Conservation (phyloP, 2,113 vertebrate species). For the Actinemys pallida region DNA sequence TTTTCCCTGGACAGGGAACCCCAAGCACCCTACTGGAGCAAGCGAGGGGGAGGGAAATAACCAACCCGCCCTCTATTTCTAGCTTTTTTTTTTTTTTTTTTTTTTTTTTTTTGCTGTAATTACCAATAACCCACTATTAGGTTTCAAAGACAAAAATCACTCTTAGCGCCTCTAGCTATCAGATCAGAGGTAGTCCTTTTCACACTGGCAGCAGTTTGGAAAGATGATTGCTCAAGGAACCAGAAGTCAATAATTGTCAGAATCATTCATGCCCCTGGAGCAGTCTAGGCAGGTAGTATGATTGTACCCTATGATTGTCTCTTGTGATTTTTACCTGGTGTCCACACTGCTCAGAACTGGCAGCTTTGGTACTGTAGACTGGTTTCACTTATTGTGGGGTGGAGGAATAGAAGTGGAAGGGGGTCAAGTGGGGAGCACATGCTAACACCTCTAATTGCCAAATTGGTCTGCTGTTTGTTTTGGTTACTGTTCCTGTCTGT, state of each 20-base stretch:
- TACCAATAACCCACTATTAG: conserved; percentile 75
- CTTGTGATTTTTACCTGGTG: neutral
- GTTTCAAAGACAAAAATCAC: conserved; percentile 79
- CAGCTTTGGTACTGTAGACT: neutral
- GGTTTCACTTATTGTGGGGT: neutral
- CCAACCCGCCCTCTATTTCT: conserved; percentile 12
- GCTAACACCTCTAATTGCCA: neutral
- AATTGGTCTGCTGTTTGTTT: neutral
- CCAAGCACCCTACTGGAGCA: conserved; percentile 23
- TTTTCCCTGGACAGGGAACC: neutral
- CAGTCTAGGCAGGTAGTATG: conserved; percentile 35
- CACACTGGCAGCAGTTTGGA: conserved; percentile 58
- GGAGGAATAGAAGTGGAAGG: neutral
- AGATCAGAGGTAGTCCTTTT: conserved; percentile 74
- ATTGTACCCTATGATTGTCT: conserved; percentile 57
- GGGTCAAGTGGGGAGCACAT: neutral
- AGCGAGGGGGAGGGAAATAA: neutral
- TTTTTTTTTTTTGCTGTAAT: conserved; percentile 38
- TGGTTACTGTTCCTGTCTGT: neutral
- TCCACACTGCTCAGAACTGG: neutral
- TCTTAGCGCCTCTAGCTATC: conserved; percentile 64
- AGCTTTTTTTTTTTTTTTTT: neutral
- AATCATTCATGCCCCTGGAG: conserved; percentile 43
- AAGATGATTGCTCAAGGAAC: conserved; percentile 56
- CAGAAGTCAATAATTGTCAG: conserved; percentile 73